Evolutionary conservation across 2,888 invertebrate species (phyloP).

Genomic region (Cataglyphis rosenhaueri): DNA sequence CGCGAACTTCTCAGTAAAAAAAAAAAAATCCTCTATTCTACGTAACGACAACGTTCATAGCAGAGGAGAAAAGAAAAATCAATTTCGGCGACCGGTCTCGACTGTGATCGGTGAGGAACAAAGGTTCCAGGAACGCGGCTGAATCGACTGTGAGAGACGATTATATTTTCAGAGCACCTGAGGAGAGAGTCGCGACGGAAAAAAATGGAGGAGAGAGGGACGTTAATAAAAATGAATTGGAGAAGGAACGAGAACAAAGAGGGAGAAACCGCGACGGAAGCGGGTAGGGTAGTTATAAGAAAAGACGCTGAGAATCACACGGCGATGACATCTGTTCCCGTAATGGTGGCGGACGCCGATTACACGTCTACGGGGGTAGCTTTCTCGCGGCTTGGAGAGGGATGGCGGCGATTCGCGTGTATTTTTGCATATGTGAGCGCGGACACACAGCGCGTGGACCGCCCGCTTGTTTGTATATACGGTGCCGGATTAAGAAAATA

Average conservation of each 20-base stretch:
- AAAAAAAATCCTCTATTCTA: not conserved
- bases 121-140: not conserved
- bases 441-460: conserved; percentile 54
- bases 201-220: conserved; percentile 21
- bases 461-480: conserved; percentile 63
- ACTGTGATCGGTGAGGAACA: conserved; percentile 25
- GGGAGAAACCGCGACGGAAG: conserved; percentile 28
- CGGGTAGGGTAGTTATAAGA: conserved; percentile 52
- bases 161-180: conserved; percentile 52
- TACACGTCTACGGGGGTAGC: conserved; percentile 62
- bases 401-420: conserved; percentile 29
- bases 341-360: conserved; percentile 47
- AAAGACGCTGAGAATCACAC: conserved; percentile 59
- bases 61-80: conserved; percentile 8
- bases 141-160: conserved; percentile 49
- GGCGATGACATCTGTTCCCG: conserved; percentile 59
- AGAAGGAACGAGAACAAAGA: conserved; percentile 40
- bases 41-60: not conserved
- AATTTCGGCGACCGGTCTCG: not conserved
- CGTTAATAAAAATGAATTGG: conserved; percentile 41
- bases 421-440: not conserved
- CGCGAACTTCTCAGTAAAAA: not conserved
- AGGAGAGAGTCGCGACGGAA: conserved; percentile 54
- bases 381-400: conserved; percentile 32
- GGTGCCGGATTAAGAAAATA: conserved; percentile 80